phyloP scores from a whole-genome alignment of 2,113 vertebrate species.

The Stegostoma tigrinum region DNA sequence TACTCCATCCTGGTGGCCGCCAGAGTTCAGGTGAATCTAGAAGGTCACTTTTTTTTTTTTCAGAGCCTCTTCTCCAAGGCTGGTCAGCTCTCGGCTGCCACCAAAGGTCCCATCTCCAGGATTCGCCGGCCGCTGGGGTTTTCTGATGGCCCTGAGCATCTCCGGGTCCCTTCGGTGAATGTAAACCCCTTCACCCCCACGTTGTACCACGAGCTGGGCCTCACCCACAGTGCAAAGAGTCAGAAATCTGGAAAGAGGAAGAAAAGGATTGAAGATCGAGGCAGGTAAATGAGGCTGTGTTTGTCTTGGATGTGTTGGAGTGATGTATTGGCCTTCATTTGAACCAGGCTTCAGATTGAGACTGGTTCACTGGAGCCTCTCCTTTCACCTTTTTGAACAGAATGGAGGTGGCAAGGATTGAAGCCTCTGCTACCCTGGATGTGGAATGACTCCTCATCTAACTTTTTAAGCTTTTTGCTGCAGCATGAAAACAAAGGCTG shows the following conservation, averaged over 20 bases:
- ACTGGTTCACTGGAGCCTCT: not conserved
- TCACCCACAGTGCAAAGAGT: slow-evolving; percentile 54
- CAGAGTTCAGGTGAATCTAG: not conserved
- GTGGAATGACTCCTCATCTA: no score
- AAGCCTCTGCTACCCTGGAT: not conserved
- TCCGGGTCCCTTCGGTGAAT: slow-evolving; percentile 64
- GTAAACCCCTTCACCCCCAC: slow-evolving; percentile 91
- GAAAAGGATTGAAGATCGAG: slow-evolving; percentile 49
- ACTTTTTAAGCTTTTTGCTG: not conserved
- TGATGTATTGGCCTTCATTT: not conserved
- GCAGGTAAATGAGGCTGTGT: slow-evolving; percentile 46
- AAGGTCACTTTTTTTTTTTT: not conserved
- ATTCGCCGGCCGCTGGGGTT: slow-evolving; percentile 50
- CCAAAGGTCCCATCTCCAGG: slow-evolving; percentile 50
- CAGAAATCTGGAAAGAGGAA: slow-evolving; percentile 63
- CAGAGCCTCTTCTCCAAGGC: slow-evolving; percentile 71
- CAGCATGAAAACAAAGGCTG: not conserved
- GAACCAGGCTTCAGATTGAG: not conserved
- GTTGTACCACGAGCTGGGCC: slow-evolving; percentile 56
- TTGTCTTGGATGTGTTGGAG: not conserved
- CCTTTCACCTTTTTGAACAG: not conserved
- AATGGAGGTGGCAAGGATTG: not conserved
- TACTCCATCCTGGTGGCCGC: not conserved
- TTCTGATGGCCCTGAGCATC: slow-evolving; percentile 42
- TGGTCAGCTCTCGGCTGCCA: slow-evolving; percentile 53